Evolutionary conservation across 2,797 vertebrate genomes (phyloP).

Genomic region (Buceros bicornis): DNA sequence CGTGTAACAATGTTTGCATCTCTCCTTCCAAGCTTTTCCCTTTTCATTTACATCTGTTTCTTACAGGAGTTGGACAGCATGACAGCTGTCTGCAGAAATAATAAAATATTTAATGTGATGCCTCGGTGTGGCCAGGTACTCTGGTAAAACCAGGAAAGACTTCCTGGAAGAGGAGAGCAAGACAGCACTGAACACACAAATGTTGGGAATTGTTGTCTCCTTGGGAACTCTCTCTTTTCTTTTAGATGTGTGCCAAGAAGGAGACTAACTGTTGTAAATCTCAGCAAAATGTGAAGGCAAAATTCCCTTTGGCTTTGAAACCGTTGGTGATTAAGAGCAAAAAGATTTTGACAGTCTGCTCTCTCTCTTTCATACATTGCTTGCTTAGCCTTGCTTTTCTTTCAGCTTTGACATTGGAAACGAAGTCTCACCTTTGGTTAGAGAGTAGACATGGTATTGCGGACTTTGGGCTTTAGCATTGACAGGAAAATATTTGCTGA

Average conservation of each 20-base stretch:
- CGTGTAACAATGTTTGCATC: accelerated
- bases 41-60: background rate
- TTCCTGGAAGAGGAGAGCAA: background rate
- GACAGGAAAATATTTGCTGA: background rate
- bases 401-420: background rate
- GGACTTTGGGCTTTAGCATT: background rate
- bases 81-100: background rate
- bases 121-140: background rate
- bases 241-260: background rate
- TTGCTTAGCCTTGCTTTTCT: background rate
- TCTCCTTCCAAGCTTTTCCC: background rate
- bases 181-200: background rate
- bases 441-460: background rate
- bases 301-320: background rate
- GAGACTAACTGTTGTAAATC: background rate
- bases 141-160: background rate
- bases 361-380: background rate
- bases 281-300: background rate
- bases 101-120: background rate
- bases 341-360: background rate
- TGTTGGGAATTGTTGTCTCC: background rate
- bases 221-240: background rate
- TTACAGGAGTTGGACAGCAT: background rate
- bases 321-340: background rate
- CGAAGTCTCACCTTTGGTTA: background rate